A percentile compares a stretch with the other conserved stretches of the same genome.
Evolutionary conservation across 1,140 invertebrate genomes (phyloP).

Genomic region (Musca domestica): DNA sequence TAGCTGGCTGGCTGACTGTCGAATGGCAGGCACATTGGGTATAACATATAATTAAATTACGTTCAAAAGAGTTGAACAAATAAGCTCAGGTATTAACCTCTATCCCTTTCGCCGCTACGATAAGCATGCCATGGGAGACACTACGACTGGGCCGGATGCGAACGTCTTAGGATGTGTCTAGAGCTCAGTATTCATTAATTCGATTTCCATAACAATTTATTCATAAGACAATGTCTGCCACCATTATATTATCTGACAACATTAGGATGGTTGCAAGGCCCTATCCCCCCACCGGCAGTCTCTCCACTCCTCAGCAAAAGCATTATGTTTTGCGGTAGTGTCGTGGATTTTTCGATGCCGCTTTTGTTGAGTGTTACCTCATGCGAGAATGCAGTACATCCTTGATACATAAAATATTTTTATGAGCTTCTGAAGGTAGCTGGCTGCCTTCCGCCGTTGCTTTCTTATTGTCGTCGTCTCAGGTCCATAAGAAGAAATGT

Average conservation of each 20-base stretch:
- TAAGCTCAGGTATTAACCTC: constrained; percentile 54
- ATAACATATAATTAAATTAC: constrained; percentile 52
- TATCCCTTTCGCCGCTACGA: not conserved
- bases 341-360: not conserved
- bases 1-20: not conserved
- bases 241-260: constrained; percentile 54
- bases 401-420: constrained; percentile 50
- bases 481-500: no score
- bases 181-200: constrained; percentile 53
- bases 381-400: not conserved
- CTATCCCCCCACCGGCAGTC: not conserved
- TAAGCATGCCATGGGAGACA: constrained; percentile 24
- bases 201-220: constrained; percentile 55
- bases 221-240: constrained; percentile 55
- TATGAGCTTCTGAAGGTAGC: constrained; percentile 36
- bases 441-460: no score
- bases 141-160: constrained; percentile 31
- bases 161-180: constrained; percentile 26
- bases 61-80: constrained; percentile 53
- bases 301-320: not conserved
- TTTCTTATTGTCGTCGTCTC: not conserved
- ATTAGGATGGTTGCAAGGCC: constrained; percentile 49
- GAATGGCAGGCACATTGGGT: constrained; percentile 42
- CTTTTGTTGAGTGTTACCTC: not conserved
- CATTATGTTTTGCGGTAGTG: not conserved